These are phyloP conservation scores for Sprattus sprattus DNA, from an alignment of 2,113 vertebrate genomes.

Conservation along the genomic window DNA sequence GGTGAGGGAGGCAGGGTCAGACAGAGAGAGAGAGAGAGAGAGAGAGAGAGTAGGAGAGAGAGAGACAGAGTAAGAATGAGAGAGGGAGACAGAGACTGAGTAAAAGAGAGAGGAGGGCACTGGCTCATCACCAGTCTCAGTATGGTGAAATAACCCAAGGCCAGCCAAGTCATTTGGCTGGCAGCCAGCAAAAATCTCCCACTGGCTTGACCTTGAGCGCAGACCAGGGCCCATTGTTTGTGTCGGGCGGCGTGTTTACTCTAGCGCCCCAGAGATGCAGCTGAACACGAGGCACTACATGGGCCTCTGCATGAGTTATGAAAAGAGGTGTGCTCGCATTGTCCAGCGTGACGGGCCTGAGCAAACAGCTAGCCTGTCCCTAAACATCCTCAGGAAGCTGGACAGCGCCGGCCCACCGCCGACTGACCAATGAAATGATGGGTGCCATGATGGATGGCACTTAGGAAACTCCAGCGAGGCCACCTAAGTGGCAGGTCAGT, in stretches of 20 bases:
- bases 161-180: slow-evolving; percentile 52
- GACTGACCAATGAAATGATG: background rate
- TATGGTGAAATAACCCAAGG: slow-evolving; percentile 37
- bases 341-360: background rate
- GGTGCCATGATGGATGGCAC: background rate
- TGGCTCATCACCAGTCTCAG: slow-evolving; percentile 17
- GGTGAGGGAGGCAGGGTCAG: background rate
- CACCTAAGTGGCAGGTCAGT: background rate
- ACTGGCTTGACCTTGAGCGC: slow-evolving; percentile 45
- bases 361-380: slow-evolving; percentile 2
- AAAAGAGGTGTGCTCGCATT: slow-evolving; percentile 11
- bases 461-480: background rate
- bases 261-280: slow-evolving; percentile 43
- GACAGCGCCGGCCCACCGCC: background rate
- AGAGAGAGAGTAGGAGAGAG: background rate
- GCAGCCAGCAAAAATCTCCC: slow-evolving; percentile 40
- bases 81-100: background rate
- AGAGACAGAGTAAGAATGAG: background rate
- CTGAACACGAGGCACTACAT: slow-evolving; percentile 6
- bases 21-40: background rate
- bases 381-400: slow-evolving; percentile 38
- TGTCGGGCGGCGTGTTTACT: slow-evolving; percentile 54
- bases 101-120: background rate
- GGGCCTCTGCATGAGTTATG: background rate
- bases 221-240: slow-evolving; percentile 54